Base-by-base conservation (phyloP, 37 sponge, comb jelly and placozoan genomes). In the Beroe ovata region DNA sequence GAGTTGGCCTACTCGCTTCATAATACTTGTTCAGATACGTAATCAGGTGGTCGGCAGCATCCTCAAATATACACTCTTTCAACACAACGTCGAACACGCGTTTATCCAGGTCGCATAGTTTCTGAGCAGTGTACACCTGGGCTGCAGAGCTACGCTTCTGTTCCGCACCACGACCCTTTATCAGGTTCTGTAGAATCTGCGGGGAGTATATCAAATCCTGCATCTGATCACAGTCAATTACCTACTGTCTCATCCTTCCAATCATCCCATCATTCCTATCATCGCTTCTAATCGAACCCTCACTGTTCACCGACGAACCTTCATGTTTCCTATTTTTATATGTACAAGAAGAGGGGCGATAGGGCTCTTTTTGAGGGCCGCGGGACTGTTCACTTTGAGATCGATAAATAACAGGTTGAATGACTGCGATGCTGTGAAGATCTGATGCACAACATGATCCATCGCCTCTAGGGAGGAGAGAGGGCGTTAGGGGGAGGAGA, bases 1-100 rank as follows among this genome's bases (percentile, higher is more conserved):
- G 69, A 18, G 69, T 66, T 34, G 84, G 84, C 41, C 84, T 77
- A 54, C 84, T 77, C 4, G 84, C 84, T 4, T 77, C 84, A 20
- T 77, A 77, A 20, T 77, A 77, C 84, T 77, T 77, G 54, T 77
- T 42, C 8, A 77, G 47, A 40, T 77, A 77, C 26, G 28, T 77
- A 3, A 77, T 77, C 8, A 77, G 54, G 28, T 77, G 84, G 28
- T 77, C 84, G 0, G 58, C 58, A 3, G 84, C 84, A 40, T 77
- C 84, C 54, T 77, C 84, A 25, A 77, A 77, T 30, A 20, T 77
- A 77, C 84, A 42, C 28, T 77, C 84, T 29, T 77, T 77, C 4
- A 77, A 58, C 26, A 77, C 84, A 42, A 77, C 84, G 58, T 77
- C 84, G 40, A 77, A 77, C 54, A 77, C 84, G 6, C 84, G 58